Conservation (phyloP, 2,113 vertebrate genomes). For the Xenopus laevis region DNA sequence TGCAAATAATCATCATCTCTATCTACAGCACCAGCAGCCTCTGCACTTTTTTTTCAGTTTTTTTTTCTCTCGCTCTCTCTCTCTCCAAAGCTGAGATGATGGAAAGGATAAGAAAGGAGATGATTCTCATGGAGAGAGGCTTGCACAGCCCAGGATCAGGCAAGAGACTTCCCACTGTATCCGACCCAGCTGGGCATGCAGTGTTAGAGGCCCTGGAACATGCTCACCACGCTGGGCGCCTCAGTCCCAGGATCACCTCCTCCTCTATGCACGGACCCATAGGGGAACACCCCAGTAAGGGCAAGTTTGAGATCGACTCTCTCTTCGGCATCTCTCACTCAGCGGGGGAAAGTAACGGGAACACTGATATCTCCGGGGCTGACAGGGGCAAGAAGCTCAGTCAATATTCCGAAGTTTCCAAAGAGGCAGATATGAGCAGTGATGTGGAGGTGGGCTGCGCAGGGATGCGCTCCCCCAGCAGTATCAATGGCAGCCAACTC, state of each 20-base stretch:
- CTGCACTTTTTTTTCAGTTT: slow-evolving; percentile 62
- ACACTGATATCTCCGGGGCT: slow-evolving; percentile 82
- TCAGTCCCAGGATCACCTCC: slow-evolving; percentile 92
- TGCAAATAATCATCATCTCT: slow-evolving; percentile 77
- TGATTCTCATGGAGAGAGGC: slow-evolving; percentile 99
- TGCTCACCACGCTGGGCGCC: slow-evolving; percentile 91
- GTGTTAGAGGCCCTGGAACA: slow-evolving; percentile 98
- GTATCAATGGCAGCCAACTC: slow-evolving; percentile 76
- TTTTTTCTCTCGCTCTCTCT: slow-evolving; percentile 33
- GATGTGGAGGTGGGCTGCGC: slow-evolving; percentile 98
- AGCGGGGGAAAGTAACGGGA: slow-evolving; percentile 75
- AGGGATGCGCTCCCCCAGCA: slow-evolving; percentile 83
- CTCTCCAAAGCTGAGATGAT: slow-evolving; percentile 89
- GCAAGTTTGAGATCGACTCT: slow-evolving; percentile 98
- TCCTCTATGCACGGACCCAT: slow-evolving; percentile 87
- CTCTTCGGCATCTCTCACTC: slow-evolving; percentile 87
- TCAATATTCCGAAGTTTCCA: slow-evolving; percentile 89
- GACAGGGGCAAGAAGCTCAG: slow-evolving; percentile 92
- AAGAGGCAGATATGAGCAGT: slow-evolving; percentile 95
- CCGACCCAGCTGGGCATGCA: slow-evolving; percentile 87
- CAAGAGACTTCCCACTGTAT: slow-evolving; percentile 91
- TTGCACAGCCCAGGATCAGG: slow-evolving; percentile 92
- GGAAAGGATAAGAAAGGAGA: slow-evolving; percentile 99
- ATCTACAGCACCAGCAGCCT: slow-evolving; percentile 74
- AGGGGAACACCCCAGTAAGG: slow-evolving; percentile 87